These are phyloP conservation scores for Trissolcus basalis DNA, from an alignment of 1,140 invertebrate genomes.

Conservation along the genomic window DNA sequence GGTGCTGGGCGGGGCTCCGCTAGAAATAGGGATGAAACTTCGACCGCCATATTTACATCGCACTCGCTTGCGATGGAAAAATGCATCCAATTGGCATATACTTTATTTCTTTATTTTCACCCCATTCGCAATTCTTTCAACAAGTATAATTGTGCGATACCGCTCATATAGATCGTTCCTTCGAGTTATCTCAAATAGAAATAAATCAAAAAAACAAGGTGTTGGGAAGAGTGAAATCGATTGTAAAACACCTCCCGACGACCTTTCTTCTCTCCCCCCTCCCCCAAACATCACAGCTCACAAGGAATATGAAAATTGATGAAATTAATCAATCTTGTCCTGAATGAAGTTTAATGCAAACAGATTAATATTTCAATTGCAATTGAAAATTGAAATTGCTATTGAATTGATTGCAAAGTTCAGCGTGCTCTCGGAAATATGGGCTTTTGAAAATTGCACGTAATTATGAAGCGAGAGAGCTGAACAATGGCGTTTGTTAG, in stretches of 20 bases:
- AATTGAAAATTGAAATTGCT: neutral
- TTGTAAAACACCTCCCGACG: too few species aligned
- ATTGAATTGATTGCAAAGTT: neutral
- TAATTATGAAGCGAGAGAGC: slow-evolving; percentile 40
- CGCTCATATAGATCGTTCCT: slow-evolving; percentile 19
- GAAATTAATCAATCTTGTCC: too few species aligned
- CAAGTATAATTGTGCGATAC: slow-evolving; percentile 30
- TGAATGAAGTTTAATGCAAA: too few species aligned
- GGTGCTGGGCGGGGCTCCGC: slow-evolving; percentile 70
- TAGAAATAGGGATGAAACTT: slow-evolving; percentile 72
- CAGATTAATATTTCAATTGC: too few species aligned
- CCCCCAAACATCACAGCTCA: too few species aligned
- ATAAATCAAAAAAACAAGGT: slow-evolving; percentile 17
- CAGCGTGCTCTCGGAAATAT: neutral
- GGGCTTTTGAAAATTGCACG: slow-evolving; percentile 21
- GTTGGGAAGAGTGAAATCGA: too few species aligned
- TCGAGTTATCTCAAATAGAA: slow-evolving; percentile 15
- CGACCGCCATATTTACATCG: slow-evolving; percentile 72
- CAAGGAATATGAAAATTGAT: too few species aligned
- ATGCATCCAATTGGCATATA: slow-evolving; percentile 37
- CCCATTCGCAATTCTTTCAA: slow-evolving; percentile 18
- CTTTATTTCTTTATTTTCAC: slow-evolving; percentile 18
- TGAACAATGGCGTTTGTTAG: slow-evolving; percentile 41
- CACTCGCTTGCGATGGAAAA: slow-evolving; percentile 50
- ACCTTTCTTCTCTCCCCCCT: too few species aligned